Percentiles rank a stretch among this genome's conserved stretches.
phyloP scores from a whole-genome alignment of 2,113 vertebrate genomes.

The Calcarius ornatus region DNA sequence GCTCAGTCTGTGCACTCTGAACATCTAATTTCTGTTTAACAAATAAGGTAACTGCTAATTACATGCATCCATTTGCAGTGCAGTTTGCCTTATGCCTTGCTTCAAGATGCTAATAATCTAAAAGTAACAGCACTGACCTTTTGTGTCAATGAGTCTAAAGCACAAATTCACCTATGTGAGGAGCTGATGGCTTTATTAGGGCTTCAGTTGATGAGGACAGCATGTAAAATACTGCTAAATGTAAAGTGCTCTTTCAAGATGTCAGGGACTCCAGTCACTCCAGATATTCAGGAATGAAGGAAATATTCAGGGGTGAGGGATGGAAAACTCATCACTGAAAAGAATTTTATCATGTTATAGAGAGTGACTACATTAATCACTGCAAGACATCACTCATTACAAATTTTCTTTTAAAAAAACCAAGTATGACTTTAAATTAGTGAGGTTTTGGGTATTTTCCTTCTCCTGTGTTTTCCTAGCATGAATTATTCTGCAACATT shows the following conservation, averaged over 20 bases:
- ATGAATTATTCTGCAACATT: neutral
- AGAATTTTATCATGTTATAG: neutral
- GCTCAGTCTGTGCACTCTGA: neutral
- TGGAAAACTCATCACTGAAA: neutral
- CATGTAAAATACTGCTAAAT: neutral
- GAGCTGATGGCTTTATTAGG: neutral
- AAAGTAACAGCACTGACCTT: neutral
- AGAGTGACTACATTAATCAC: neutral
- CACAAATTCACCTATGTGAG: neutral
- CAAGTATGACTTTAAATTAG: neutral
- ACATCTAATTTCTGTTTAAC: neutral
- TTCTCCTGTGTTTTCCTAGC: neutral
- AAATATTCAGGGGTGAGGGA: neutral
- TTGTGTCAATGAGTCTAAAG: neutral
- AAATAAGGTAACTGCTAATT: neutral
- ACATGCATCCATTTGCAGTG: neutral
- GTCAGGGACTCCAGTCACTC: neutral
- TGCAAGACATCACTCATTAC: neutral
- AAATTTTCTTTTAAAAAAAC: neutral
- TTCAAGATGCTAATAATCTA: neutral
- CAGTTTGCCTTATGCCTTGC: neutral
- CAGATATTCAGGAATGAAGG: neutral
- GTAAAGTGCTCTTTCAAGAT: neutral
- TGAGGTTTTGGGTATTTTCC: neutral
- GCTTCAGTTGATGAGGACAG: neutral